phyloP scores from a whole-genome alignment of 2,113 vertebrate genomes.

The Ahaetulla prasina region DNA sequence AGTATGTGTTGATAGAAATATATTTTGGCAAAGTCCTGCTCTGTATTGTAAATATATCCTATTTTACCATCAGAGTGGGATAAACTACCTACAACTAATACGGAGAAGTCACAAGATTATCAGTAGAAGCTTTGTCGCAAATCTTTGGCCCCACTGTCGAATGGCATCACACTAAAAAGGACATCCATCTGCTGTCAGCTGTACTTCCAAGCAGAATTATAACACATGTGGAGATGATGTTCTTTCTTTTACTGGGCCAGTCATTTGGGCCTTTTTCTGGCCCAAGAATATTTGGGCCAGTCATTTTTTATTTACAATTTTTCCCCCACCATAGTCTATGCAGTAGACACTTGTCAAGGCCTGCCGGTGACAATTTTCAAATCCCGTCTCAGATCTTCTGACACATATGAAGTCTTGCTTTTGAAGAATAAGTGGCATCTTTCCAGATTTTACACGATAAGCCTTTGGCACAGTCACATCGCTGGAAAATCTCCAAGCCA shows the following conservation, averaged over 20 bases:
- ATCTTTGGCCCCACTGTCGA: slow-evolving; percentile 67
- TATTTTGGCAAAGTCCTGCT: slow-evolving; percentile 32
- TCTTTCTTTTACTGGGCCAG: slow-evolving; percentile 15
- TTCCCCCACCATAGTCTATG: slow-evolving; percentile 53
- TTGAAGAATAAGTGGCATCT: slow-evolving; percentile 92
- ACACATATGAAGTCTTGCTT: slow-evolving; percentile 95
- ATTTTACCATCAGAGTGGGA: slow-evolving; percentile 28
- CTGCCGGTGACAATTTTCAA: slow-evolving; percentile 20
- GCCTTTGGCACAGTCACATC: slow-evolving; percentile 94
- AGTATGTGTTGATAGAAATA: slow-evolving; percentile 23
- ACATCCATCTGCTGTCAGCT: slow-evolving; percentile 29
- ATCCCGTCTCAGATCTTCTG: slow-evolving; percentile 82
- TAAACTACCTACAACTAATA: slow-evolving; percentile 25
- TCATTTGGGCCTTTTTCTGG: too few species aligned
- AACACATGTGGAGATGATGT: slow-evolving; percentile 43
- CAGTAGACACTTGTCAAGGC: slow-evolving; percentile 58
- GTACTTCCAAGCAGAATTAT: slow-evolving; percentile 36
- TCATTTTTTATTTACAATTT: slow-evolving; percentile 42
- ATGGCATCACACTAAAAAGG: slow-evolving; percentile 45
- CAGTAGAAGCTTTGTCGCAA: slow-evolving; percentile 41
- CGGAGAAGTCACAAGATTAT: slow-evolving; percentile 42
- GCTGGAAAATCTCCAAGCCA: slow-evolving; percentile 91
- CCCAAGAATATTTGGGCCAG: slow-evolving; percentile 22
- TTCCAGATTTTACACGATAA: slow-evolving; percentile 97
- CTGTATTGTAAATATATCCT: slow-evolving; percentile 43